Evolutionary conservation across 2,888 invertebrate genomes (phyloP).

Genomic region (Dolomedes plantarius): DNA sequence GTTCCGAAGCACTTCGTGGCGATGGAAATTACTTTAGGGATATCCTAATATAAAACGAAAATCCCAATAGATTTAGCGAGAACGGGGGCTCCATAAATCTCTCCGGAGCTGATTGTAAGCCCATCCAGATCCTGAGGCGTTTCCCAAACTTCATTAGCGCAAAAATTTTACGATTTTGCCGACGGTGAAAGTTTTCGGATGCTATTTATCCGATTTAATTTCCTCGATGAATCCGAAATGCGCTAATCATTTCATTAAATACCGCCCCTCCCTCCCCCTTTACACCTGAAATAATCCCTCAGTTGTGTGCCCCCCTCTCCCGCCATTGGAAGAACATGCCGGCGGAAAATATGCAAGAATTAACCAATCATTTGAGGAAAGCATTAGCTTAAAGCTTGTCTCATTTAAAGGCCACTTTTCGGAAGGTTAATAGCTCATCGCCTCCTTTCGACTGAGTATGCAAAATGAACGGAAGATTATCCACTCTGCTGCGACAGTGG

Average conservation of each 20-base stretch:
- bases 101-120: no score
- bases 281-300: background rate
- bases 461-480: background rate
- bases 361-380: constrained; percentile 43
- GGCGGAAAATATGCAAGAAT: background rate
- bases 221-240: background rate
- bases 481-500: no score
- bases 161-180: background rate
- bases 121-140: no score
- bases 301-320: background rate
- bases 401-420: constrained; percentile 40
- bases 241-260: constrained; percentile 8
- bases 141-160: background rate
- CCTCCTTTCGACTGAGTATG: constrained; percentile 25
- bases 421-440: constrained; percentile 31
- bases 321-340: background rate
- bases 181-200: background rate
- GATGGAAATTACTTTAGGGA: no score
- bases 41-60: no score
- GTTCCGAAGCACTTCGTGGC: no score
- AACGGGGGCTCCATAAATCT: no score
- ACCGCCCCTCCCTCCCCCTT: background rate
- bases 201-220: background rate
- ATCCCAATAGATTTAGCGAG: no score
- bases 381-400: constrained; percentile 23